phyloP scores from a whole-genome alignment of 2,113 vertebrate genomes.

The Mixornis gularis region DNA sequence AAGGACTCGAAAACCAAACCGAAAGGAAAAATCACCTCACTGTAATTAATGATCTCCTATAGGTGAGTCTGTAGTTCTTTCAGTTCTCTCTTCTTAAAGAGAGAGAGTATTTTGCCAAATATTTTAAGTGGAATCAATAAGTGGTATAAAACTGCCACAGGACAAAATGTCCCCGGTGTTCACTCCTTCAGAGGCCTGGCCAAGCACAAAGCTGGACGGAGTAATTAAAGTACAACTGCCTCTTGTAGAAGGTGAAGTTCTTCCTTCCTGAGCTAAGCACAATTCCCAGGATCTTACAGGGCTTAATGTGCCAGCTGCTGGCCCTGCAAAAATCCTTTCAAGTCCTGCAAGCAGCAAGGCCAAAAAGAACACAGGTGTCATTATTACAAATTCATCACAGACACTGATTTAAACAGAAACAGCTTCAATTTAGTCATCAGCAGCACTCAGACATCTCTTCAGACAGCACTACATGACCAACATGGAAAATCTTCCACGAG shows the following conservation, averaged over 20 bases:
- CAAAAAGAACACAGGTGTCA: not conserved
- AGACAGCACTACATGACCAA: not conserved
- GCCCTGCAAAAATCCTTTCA: not conserved
- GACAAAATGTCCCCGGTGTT: not conserved
- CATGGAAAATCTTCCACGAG: not conserved
- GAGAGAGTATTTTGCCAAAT: not conserved
- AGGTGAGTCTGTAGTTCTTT: not conserved
- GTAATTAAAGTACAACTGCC: not conserved
- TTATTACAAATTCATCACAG: not conserved
- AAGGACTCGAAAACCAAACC: not conserved
- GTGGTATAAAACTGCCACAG: not conserved
- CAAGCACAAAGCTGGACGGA: not conserved
- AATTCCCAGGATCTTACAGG: not conserved
- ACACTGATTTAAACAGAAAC: not conserved
- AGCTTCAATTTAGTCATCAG: not conserved
- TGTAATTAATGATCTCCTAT: not conserved
- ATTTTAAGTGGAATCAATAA: not conserved
- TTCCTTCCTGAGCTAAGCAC: not conserved
- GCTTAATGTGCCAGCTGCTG: not conserved
- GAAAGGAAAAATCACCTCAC: fast-evolving
- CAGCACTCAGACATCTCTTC: not conserved
- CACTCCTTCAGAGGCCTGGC: not conserved
- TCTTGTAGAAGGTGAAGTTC: not conserved
- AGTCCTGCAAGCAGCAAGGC: not conserved
- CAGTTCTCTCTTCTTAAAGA: not conserved